Evolutionary conservation across 2,113 vertebrate species (phyloP).

Genomic region (Rhinoderma darwinii): DNA sequence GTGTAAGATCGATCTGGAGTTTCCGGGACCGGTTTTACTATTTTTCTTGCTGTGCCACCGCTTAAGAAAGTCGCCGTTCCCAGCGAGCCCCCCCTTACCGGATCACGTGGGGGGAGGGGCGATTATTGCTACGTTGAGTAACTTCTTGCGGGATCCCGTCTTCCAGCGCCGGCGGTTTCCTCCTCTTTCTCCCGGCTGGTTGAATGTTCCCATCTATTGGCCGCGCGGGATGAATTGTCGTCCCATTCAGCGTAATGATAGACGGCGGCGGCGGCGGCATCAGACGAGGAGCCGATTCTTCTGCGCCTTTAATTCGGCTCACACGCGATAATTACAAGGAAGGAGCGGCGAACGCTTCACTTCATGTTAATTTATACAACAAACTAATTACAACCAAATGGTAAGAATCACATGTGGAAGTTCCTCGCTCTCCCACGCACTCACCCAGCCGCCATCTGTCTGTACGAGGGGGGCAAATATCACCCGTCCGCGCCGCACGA

Average conservation of each 20-base stretch:
- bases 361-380: constrained; percentile 99
- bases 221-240: constrained; percentile 64
- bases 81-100: no score
- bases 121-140: neutral
- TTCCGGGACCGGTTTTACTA: no score
- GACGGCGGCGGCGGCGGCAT: constrained; percentile 64
- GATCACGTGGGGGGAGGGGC: neutral
- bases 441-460: constrained; percentile 83
- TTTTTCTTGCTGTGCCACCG: no score
- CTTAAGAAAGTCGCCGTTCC: neutral
- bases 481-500: neutral
- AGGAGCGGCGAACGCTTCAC: constrained; percentile 88
- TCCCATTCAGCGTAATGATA: constrained; percentile 74
- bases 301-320: constrained; percentile 71
- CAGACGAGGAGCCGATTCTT: constrained; percentile 71
- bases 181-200: neutral
- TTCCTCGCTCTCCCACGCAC: constrained; percentile 88
- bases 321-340: constrained; percentile 88
- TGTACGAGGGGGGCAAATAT: constrained; percentile 66
- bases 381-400: constrained; percentile 98
- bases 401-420: constrained; percentile 93
- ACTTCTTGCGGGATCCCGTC: neutral
- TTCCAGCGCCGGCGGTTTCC: neutral
- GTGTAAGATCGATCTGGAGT: no score
- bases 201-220: constrained; percentile 47